phyloP scores from a whole-genome alignment of 1,140 invertebrate species.

The Camponotus pennsylvanicus region DNA sequence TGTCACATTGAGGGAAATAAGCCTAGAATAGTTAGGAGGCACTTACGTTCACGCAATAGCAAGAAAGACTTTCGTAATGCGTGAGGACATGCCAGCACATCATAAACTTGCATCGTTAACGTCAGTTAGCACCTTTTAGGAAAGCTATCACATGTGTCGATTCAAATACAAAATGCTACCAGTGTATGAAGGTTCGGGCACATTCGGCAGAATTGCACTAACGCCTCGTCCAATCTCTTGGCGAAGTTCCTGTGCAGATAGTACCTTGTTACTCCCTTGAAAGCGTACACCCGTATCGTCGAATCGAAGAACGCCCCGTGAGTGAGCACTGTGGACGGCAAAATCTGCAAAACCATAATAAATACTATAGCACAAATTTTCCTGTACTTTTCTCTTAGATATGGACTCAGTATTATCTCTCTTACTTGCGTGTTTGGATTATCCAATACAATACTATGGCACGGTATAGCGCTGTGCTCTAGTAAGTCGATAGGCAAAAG shows the following conservation, averaged over 20 bases:
- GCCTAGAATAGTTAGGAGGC: conserved; percentile 72
- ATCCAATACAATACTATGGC: conserved; percentile 90
- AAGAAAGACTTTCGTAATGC: conserved; percentile 54
- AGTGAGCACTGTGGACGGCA: conserved; percentile 72
- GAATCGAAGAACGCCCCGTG: conserved; percentile 80
- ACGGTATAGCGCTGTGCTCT: conserved; percentile 89
- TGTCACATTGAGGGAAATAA: conserved; percentile 75
- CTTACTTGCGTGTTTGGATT: conserved; percentile 88
- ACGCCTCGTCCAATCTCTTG: conserved; percentile 87
- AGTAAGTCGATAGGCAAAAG: conserved; percentile 82
- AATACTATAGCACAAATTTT: not conserved
- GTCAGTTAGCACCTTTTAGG: conserved; percentile 45
- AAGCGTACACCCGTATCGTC: conserved; percentile 86
- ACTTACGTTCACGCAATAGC: conserved; percentile 62
- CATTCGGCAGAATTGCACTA: conserved; percentile 87
- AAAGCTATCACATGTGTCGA: conserved; percentile 54
- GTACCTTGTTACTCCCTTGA: conserved; percentile 87
- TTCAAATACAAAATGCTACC: conserved; percentile 82
- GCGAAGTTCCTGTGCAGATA: conserved; percentile 86
- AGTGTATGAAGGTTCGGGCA: conserved; percentile 88
- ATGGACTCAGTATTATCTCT: not conserved
- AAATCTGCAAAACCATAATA: conserved; percentile 68
- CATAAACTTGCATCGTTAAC: conserved; percentile 63
- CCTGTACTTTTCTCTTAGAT: not conserved
- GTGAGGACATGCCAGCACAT: conserved; percentile 68